Conservation (phyloP, 2,797 vertebrate species). For the Falco berigora region DNA sequence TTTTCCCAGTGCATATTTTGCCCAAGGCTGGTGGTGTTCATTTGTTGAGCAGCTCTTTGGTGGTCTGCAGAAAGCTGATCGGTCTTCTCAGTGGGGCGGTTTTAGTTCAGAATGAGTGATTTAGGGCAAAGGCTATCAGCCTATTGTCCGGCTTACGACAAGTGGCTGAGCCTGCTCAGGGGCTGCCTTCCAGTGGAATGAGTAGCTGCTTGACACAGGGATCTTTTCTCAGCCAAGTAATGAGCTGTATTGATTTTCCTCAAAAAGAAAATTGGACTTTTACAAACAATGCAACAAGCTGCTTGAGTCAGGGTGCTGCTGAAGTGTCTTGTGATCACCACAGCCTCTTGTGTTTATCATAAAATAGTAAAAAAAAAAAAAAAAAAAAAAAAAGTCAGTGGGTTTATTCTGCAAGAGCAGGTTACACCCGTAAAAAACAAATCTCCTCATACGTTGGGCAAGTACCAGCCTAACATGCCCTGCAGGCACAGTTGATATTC, state of each 20-base stretch:
- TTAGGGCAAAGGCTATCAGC: neutral
- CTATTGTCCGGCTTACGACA: neutral
- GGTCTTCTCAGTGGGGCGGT: neutral
- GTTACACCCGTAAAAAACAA: neutral
- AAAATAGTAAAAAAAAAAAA: neutral
- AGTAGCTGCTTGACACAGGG: conserved; percentile 9
- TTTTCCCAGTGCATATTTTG: neutral
- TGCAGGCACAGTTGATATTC: neutral
- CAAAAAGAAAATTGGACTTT: conserved; percentile 51
- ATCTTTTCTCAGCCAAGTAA: conserved; percentile 38
- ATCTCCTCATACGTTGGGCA: neutral
- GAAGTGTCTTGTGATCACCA: neutral
- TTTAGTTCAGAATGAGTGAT: neutral
- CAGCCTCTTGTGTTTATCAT: neutral
- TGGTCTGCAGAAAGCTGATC: conserved; percentile 9
- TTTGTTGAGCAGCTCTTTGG: neutral
- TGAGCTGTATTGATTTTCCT: conserved; percentile 51
- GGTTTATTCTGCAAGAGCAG: neutral
- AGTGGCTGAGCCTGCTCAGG: neutral
- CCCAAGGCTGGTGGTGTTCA: neutral
- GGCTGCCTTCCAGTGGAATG: conserved; percentile 20
- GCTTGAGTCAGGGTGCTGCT: conserved; percentile 7
- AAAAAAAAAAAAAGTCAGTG: neutral
- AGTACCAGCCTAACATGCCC: neutral
- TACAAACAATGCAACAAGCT: neutral